phyloP scores from a whole-genome alignment of 2,797 vertebrate genomes.

The Cirrhinus molitorella region DNA sequence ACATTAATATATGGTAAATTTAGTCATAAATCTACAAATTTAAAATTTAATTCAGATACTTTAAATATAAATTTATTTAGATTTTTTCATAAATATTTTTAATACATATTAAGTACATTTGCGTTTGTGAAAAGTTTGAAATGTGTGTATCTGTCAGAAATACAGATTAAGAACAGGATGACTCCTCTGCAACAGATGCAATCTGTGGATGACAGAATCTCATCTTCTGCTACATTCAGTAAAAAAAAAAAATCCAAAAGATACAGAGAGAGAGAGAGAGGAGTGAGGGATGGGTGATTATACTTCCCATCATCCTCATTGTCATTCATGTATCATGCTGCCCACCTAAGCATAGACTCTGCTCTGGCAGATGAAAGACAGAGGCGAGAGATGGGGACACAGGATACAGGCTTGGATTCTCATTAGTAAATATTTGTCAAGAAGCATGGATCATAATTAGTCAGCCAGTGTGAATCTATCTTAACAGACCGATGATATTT shows the following conservation, averaged over 20 bases:
- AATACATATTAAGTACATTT: not conserved
- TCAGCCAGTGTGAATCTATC: conserved; percentile 50
- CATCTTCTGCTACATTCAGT: conserved; percentile 20
- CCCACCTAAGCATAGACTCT: conserved; percentile 32
- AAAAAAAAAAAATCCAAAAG: conserved; percentile 13
- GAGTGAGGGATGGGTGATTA: conserved; percentile 34
- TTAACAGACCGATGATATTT: conserved; percentile 49
- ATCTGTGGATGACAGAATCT: conserved; percentile 20
- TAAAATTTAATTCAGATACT: not conserved
- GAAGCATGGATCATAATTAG: conserved; percentile 54
- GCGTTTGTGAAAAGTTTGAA: not conserved
- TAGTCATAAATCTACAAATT: no score
- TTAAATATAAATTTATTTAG: not conserved
- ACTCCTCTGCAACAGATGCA: conserved; percentile 7
- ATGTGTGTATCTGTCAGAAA: not conserved
- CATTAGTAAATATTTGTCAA: conserved; percentile 59
- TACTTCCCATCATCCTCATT: conserved; percentile 40
- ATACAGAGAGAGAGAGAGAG: not conserved
- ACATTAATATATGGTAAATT: not conserved
- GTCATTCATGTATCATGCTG: conserved; percentile 43
- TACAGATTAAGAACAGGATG: not conserved
- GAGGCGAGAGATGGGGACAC: conserved; percentile 22
- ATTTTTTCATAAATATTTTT: not conserved
- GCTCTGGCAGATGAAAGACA: conserved; percentile 3
- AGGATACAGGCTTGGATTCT: conserved; percentile 36